These are phyloP conservation scores for Argynnis bischoffii DNA, from an alignment of 2,888 invertebrate species.

Conservation along the genomic window DNA sequence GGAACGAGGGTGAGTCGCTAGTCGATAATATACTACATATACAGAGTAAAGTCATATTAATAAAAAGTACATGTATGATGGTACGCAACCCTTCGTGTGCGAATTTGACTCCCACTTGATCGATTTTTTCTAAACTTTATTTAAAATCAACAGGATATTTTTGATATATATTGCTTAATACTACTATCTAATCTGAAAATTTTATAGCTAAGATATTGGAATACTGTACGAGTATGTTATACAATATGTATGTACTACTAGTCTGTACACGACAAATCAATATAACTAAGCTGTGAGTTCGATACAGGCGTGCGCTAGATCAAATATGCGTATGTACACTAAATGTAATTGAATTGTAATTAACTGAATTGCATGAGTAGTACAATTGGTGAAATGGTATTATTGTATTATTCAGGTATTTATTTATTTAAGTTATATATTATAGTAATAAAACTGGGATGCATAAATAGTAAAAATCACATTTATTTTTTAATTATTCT, in stretches of 20 bases:
- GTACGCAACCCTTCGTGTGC: no score
- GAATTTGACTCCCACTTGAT: no score
- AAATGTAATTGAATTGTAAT: conserved; percentile 8
- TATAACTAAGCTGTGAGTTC: conserved; percentile 4
- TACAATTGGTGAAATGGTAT: neutral
- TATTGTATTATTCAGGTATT: neutral
- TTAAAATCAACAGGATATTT: no score
- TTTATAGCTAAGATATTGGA: conserved; percentile 8
- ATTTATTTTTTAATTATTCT: no score
- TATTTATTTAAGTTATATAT: neutral
- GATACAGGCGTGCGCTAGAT: conserved; percentile 6
- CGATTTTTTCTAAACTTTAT: no score
- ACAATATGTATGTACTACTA: conserved; percentile 14
- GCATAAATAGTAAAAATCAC: no score
- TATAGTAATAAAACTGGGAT: no score
- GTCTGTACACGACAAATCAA: conserved; percentile 17
- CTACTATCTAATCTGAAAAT: conserved; percentile 1
- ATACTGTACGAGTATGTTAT: conserved; percentile 2
- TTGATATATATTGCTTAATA: no score
- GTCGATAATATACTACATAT: no score
- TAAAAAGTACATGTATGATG: no score
- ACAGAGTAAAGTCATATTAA: no score
- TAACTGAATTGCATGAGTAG: conserved; percentile 11
- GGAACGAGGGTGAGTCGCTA: no score
- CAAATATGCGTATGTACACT: neutral